Percentiles rank a stretch among this genome's conserved stretches.
These are phyloP conservation scores for Phocides pigmalion DNA, from an alignment of 1,140 invertebrate species.

Conservation along the genomic window DNA sequence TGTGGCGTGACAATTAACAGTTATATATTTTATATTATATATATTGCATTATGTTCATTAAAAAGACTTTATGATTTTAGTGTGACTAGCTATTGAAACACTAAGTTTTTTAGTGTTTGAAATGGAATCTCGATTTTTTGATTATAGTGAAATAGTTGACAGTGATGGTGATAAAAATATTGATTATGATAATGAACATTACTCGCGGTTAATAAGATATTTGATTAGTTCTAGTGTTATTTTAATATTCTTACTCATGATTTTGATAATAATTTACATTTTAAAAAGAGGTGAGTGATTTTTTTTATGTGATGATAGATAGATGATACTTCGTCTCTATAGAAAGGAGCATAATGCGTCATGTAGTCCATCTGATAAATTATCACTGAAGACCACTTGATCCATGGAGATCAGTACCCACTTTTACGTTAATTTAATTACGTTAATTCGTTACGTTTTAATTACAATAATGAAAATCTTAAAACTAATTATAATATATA, in stretches of 20 bases:
- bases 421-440: too few relatives aligned
- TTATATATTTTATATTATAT: not conserved
- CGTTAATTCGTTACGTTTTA: too few relatives aligned
- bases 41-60: not conserved
- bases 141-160: not conserved
- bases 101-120: not conserved
- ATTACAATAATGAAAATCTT: too few relatives aligned
- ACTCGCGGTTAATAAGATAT: constrained; percentile 12
- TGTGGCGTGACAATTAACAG: not conserved
- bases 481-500: too few relatives aligned
- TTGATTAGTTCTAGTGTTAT: constrained; percentile 22
- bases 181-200: constrained; percentile 1
- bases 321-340: too few relatives aligned
- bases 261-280: constrained; percentile 33
- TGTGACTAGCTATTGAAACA: too few relatives aligned
- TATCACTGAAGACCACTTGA: too few relatives aligned
- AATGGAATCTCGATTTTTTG: constrained; percentile 13
- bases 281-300: constrained; percentile 35
- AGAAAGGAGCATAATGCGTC: too few relatives aligned
- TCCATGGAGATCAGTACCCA: too few relatives aligned
- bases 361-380: too few relatives aligned
- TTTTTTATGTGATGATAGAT: too few relatives aligned
- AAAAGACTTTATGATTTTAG: not conserved
- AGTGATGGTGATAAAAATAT: constrained; percentile 3
- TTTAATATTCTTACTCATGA: constrained; percentile 31